Evolutionary conservation across 2,113 vertebrate species (phyloP).

Genomic region (Cyanistes caeruleus): DNA sequence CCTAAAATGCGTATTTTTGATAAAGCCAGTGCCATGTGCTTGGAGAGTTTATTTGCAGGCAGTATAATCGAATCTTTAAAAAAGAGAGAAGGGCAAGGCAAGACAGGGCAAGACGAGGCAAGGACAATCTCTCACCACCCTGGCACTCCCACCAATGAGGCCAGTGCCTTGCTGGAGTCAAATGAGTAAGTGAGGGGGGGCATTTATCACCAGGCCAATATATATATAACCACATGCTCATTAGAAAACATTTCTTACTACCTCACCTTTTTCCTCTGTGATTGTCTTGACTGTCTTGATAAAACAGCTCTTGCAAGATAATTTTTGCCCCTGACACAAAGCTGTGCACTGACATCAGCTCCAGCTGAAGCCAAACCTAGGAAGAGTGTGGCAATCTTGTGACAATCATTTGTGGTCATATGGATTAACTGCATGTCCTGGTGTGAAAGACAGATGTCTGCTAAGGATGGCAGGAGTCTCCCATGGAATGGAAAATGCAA

Average conservation of each 20-base stretch:
- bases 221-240: background rate
- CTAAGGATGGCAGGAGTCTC: no score
- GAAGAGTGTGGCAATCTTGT: background rate
- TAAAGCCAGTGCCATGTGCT: no score
- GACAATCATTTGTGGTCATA: background rate
- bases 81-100: background rate
- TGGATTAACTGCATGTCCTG: background rate
- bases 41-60: background rate
- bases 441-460: no score
- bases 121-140: background rate
- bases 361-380: background rate
- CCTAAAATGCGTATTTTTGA: background rate
- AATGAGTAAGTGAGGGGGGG: accelerated
- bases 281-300: background rate
- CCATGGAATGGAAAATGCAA: no score
- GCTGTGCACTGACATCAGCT: background rate
- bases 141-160: background rate
- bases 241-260: background rate
- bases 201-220: accelerated
- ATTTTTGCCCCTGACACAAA: background rate
- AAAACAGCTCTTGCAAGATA: background rate
- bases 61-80: background rate
- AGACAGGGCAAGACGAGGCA: background rate
- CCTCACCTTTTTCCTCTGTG: background rate
- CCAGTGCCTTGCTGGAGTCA: background rate